Evolutionary conservation across 2,888 invertebrate genomes (phyloP), one percentile per base, ranked within the genome.

Genomic region (Lordiphosa andalusiaca): DNA sequence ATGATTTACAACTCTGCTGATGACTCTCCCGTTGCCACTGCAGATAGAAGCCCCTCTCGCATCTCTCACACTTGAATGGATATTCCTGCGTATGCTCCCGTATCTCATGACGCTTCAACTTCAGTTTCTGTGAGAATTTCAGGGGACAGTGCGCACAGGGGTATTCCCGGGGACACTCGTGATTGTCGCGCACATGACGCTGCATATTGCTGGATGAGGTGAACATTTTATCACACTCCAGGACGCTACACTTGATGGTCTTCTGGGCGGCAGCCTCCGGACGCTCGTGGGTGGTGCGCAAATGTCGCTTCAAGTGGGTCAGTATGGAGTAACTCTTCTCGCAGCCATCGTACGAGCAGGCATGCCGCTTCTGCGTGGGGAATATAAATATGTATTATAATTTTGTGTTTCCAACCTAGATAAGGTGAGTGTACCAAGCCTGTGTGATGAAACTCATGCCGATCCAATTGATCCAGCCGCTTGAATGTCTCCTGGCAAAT

Each of bases 271-370:
- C 50, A 35, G 57, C 42, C 16, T 51, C 53, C 0, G 64, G 60
- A 4, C 88, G 86, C 67, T 90, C 89, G 71, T 91, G 92, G 3
- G 87, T 89, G 49, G 86, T 90, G 42, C 90, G 89, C 42, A 90
- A 74, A 70, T 93, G 93, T 0, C 93, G 90, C 77, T 92, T 92
- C 48, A 93, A 87, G 78, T 93, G 93, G 7, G 91, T 91, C 55
- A 91, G 90, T 70, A 90, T 93, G 2, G 91, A 91, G 62, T 93
- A 94, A 1, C 91, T 89, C 83, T 93, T 93, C 4, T 78, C 74
- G 71, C 94, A 94, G 36, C 90, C 90, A n/a, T 90, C 89, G 73
- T 91, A 89, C 10, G 87, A 80, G 69, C 94, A 94, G 21, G 88
- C 88, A 78, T 91, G 93, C 6, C 92, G 91, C 88, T 91, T 92